Base-by-base conservation (phyloP, 2,797 vertebrate species). In the Eutrigla gurnardus region DNA sequence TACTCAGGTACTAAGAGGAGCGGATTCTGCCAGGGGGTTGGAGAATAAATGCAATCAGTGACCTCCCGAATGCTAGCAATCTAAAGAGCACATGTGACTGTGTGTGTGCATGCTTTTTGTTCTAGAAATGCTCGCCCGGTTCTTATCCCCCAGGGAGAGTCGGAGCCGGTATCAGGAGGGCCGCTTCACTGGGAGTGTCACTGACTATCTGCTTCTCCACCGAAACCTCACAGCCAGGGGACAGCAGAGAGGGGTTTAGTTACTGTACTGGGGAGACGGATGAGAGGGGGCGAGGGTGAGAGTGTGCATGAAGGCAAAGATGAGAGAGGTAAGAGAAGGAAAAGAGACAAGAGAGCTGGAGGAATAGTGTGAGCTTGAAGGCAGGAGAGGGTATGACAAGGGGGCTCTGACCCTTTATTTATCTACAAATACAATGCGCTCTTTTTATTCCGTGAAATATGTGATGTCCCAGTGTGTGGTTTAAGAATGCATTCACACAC, bases 121-220 rank as follows among this genome's bases (percentile, higher is more conserved):
- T 76, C 25, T 53, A 53, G 7, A 36, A 17, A 36, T 82, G 77
- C 25, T 6, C 72, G 70, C 72, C 39, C 50, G 68, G 52, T 25
- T 72, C 65, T 77, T 45, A n/a, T 72, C 71, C 76, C 58, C 42
- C n/a, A 43, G 49, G 57, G 73, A 69, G 46, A 64, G 39, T 43
- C 35, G 42, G 59, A 70, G 73, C 70, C 54, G 52, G 61, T 71
- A 61, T 78, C 69, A 61, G 64, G 69, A 67, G 1, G 11, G 50
- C 36, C 8, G 49, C 70, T 73, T 86, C 43, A 33, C 75, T 81
- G 57, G 59, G 68, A 82, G 60, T 77, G 74, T 83, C 82, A 77
- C 70, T 59, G 65, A 69, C 65, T 68, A 79, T 84, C 69, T 84
- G 73, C 69, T 70, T 78, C 64, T 81, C 58, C 55, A 63, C 42